Conservation (phyloP, 1,140 invertebrate species). For the Drosophila nigrodunni region DNA sequence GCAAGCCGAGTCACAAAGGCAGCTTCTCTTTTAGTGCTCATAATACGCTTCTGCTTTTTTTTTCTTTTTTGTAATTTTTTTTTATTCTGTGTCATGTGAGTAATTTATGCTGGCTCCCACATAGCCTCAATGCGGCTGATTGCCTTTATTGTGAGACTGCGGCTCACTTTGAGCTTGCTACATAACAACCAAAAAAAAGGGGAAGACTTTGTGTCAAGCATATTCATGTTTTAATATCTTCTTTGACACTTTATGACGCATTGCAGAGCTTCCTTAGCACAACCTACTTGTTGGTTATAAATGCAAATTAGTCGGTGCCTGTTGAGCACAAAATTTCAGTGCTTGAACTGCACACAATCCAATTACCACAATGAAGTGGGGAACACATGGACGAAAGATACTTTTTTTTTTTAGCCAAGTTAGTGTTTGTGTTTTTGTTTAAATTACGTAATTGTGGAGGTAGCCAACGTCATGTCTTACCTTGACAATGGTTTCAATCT, state of each 20-base stretch:
- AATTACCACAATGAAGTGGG: slow-evolving; percentile 3
- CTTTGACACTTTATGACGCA: slow-evolving; percentile 2
- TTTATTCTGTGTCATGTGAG: slow-evolving; percentile 58
- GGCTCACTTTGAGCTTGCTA: slow-evolving; percentile 1
- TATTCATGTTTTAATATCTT: slow-evolving; percentile 14
- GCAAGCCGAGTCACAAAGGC: slow-evolving; percentile 28
- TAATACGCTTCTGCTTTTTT: background rate
- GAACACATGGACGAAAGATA: slow-evolving; percentile 2
- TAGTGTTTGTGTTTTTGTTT: background rate
- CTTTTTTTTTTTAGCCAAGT: background rate
- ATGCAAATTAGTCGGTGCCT: slow-evolving; percentile 1
- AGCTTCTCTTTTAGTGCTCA: slow-evolving; percentile 11
- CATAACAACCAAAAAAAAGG: background rate
- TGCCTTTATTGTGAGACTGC: slow-evolving; percentile 45
- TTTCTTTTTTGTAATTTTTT: no score
- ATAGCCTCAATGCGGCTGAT: slow-evolving; percentile 48
- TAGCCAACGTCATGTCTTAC: slow-evolving; percentile 16
- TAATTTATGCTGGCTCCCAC: slow-evolving; percentile 61
- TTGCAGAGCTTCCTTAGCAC: background rate
- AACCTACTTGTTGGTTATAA: slow-evolving; percentile 1
- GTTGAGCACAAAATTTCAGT: background rate
- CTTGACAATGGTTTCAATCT: slow-evolving; percentile 28
- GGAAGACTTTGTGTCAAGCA: background rate
- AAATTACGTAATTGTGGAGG: slow-evolving; percentile 15
- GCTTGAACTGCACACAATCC: background rate